phyloP scores from a whole-genome alignment of 2,797 vertebrate species.

The Spondyliosoma cantharus region DNA sequence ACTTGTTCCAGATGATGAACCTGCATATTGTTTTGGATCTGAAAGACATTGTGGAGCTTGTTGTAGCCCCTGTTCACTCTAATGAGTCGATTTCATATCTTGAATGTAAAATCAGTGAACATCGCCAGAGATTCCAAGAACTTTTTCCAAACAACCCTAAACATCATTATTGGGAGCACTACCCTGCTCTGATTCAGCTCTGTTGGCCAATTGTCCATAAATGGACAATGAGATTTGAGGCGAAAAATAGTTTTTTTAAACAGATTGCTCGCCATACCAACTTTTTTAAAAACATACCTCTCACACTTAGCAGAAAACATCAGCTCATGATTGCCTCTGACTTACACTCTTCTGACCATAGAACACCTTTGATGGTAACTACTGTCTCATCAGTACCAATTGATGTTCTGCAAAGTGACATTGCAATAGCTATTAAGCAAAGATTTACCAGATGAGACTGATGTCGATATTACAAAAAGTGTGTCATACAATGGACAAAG shows the following conservation, averaged over 20 bases:
- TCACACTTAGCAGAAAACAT: constrained; percentile 34
- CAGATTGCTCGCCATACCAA: constrained; percentile 11
- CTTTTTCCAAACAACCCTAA: too few species aligned
- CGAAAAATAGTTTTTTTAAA: constrained; percentile 37
- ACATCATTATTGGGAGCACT: too few species aligned
- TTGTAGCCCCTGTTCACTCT: not conserved
- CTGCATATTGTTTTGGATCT: constrained; percentile 34
- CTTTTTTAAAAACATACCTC: constrained; percentile 29
- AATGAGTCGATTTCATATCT: constrained; percentile 5
- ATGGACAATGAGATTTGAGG: too few species aligned
- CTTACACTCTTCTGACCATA: constrained; percentile 20
- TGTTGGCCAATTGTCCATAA: too few species aligned
- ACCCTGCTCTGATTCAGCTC: too few species aligned
- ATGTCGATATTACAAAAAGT: constrained; percentile 16
- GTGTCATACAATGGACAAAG: constrained; percentile 12
- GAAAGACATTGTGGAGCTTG: constrained; percentile 19
- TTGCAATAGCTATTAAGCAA: constrained; percentile 7
- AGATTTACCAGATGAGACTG: constrained; percentile 15
- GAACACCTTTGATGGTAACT: constrained; percentile 10
- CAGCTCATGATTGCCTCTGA: constrained; percentile 41
- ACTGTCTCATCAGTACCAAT: constrained; percentile 5
- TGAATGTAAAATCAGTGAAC: too few species aligned
- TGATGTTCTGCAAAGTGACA: constrained; percentile 17
- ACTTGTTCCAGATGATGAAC: constrained; percentile 36
- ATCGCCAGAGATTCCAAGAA: too few species aligned